Evolutionary conservation across 2,113 vertebrate species (phyloP), one percentile per base, ranked within the genome.

Genomic region (Mirounga angustirostris): DNA sequence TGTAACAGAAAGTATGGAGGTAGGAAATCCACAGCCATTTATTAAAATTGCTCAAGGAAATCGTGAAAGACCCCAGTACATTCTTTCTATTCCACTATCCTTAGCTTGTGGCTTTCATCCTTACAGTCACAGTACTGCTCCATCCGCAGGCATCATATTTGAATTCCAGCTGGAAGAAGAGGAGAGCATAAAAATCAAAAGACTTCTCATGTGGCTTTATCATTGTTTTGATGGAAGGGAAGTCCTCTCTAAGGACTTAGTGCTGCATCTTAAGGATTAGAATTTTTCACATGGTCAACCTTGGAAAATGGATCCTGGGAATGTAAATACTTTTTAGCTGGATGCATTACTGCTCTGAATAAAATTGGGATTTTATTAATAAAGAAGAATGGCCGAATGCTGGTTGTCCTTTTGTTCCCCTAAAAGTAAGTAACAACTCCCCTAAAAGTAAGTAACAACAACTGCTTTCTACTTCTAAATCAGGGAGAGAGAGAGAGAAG

Each of bases 321-420:
- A 84, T 88, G 10, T 76, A 63, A 71, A 18, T 73, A 71, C 65
- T 92, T 79, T 71, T 87, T 54, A 86, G 81, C 24, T 43, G 54
- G 40, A 26, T 33, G 26, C 9, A 33, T 93, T 89, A 46, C 14
- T 89, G 16, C 86, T 63, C n/a, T 67, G 69, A 63, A 78, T 19
- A 88, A 43, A 89, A 83, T 33, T 74, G 81, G 54, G 78, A 28
- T 82, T 93, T 43, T 93, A 14, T 78, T 93, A 78, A 36, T 93
- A 33, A 91, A 83, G 52, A 81, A 86, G 63, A 67, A 36, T 40
- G 26, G 36, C 74, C 24, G 12, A 56, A 74, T 78, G 0, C 30
- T 84, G n/a, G 15, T 50, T 89, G 3, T 43, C 22, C 21, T 81
- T 71, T 14, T 46, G 54, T 52, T 28, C 8, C 56, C 22, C 8